Conservation (phyloP, 2,888 invertebrate genomes). For the Lithophane semibrunnea region DNA sequence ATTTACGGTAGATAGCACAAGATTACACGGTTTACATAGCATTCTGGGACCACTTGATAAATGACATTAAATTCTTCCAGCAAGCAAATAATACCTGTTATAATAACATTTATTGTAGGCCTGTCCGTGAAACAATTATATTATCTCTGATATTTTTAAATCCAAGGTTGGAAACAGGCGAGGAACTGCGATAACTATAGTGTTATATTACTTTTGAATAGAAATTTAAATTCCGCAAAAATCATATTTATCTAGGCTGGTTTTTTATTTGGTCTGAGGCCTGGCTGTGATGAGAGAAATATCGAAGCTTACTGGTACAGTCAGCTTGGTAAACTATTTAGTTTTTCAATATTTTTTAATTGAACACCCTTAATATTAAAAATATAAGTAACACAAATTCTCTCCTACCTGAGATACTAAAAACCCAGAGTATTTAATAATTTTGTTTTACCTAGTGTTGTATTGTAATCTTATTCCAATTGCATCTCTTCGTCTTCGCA, state of each 20-base stretch:
- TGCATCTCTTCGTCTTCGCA: no score
- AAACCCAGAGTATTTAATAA: no score
- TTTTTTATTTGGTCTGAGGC: no score
- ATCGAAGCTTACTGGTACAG: background rate
- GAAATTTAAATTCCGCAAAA: slow-evolving; percentile 1
- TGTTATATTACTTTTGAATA: slow-evolving; percentile 19
- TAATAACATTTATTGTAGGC: slow-evolving; percentile 26
- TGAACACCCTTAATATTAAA: no score
- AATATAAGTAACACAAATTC: no score
- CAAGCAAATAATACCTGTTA: slow-evolving; percentile 34
- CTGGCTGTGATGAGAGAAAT: background rate
- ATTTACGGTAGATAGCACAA: slow-evolving; percentile 46
- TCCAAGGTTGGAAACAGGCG: slow-evolving; percentile 31
- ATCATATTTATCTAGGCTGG: background rate
- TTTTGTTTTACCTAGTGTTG: no score
- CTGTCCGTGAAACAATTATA: slow-evolving; percentile 22
- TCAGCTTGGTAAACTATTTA: background rate
- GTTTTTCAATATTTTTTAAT: no score
- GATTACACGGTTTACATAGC: slow-evolving; percentile 50
- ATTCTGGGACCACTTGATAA: slow-evolving; percentile 31
- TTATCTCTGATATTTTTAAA: slow-evolving; percentile 46
- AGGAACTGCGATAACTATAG: slow-evolving; percentile 16
- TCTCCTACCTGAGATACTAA: no score
- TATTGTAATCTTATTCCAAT: no score
- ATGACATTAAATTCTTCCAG: slow-evolving; percentile 27